Evolutionary conservation across 1,140 invertebrate species (phyloP), one percentile per base, ranked within the genome.

Genomic region (Drosophila sechellia): DNA sequence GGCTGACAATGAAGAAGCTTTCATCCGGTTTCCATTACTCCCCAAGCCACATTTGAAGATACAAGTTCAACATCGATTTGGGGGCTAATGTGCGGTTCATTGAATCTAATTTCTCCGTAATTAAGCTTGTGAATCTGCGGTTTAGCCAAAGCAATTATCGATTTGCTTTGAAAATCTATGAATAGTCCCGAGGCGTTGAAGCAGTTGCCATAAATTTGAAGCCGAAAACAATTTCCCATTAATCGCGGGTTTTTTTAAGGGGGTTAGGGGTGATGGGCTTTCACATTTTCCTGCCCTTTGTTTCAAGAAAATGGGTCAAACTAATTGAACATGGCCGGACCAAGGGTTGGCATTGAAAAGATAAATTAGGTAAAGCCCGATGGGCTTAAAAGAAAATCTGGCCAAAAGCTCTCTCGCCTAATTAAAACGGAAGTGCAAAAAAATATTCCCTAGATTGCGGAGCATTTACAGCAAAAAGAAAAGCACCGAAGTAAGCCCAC

Each of bases 121-220:
- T 71, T 71, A 17, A 71, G 66, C 65, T 48, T n/a, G 59, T 46
- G 58, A 70, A 66, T 77, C 75, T 81, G 56, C n/a, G 45, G 66
- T 13, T 60, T 53, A 50, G 61, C 68, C 34, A 77, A 73, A 69
- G 54, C 68, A 79, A 70, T 84, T 83, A 83, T 83, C 80, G 79
- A 83, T 83, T 79, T 40, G 43, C 39, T 25, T 69, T 69, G 34
- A 45, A 53, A 39, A 27, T 59, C 74, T 83, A 78, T 81, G 56
- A 55, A 60, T 78, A 83, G 53, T 49, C 37, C 43, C 15, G 6
- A 39, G 49, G 55, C 54, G 39, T 53, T 43, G 40, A 25, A 42
- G 69, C 40, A 17, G 34, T 59, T 64, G 53, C 17, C 46, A 50
- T 53, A 42, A 63, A 81, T n/a, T 45, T 60, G 52, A 81, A 48